Conservation (phyloP, 2,888 invertebrate species). For the Apamea sordens region DNA sequence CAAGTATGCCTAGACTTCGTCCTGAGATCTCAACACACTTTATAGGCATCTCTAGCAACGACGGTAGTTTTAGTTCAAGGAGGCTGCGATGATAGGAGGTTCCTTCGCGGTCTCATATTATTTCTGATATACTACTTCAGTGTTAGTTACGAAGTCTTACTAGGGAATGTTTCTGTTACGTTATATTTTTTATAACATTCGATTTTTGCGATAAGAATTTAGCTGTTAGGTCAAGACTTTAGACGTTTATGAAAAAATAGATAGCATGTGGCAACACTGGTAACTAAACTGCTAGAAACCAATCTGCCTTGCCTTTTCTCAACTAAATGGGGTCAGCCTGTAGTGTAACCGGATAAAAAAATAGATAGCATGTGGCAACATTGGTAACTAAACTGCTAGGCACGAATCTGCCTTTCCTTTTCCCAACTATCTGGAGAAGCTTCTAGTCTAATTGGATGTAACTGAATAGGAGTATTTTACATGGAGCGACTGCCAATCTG, state of each 20-base stretch:
- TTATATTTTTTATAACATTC: not conserved
- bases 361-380: not conserved
- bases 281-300: not conserved
- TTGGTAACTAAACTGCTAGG: not conserved
- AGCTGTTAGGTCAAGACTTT: not conserved
- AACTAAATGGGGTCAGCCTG: not conserved
- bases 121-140: constrained; percentile 9
- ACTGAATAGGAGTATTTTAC: not conserved
- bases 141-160: not conserved
- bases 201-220: not conserved
- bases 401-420: not conserved
- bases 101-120: constrained; percentile 11
- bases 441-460: not conserved
- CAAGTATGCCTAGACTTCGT: constrained; percentile 34
- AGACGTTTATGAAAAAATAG: not conserved
- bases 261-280: not conserved
- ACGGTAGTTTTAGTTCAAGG: constrained; percentile 50
- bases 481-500: not conserved
- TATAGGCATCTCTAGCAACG: constrained; percentile 39
- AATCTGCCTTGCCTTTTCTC: not conserved
- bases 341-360: not conserved
- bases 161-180: not conserved
- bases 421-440: not conserved
- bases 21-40: constrained; percentile 33
- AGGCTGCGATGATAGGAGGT: constrained; percentile 16